phyloP scores from a whole-genome alignment of 2,797 vertebrate genomes.

The Poecilia picta region DNA sequence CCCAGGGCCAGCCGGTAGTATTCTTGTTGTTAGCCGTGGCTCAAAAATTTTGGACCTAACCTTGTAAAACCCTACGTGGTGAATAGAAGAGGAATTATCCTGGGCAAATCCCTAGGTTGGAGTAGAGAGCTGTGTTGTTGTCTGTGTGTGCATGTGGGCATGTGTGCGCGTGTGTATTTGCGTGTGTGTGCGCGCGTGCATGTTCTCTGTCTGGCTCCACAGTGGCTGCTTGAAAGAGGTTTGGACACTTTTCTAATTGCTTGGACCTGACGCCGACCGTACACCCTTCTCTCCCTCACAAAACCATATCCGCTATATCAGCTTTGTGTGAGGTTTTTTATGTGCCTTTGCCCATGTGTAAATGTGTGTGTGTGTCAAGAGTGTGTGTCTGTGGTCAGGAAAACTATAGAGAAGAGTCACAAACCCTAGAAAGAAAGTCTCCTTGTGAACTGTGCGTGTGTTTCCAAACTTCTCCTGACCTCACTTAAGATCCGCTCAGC shows the following conservation, averaged over 20 bases:
- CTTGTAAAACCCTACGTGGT: constrained; percentile 77
- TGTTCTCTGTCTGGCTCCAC: constrained; percentile 70
- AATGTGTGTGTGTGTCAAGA: constrained; percentile 35
- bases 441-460: constrained; percentile 68
- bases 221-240: constrained; percentile 75
- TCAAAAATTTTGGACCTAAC: constrained; percentile 74
- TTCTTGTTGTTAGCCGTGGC: constrained; percentile 68
- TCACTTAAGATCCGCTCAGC: constrained; percentile 73
- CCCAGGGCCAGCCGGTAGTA: constrained; percentile 80
- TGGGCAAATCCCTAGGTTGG: constrained; percentile 75
- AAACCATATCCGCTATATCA: constrained; percentile 79
- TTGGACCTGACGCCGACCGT: constrained; percentile 76
- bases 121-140: constrained; percentile 57
- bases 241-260: constrained; percentile 81
- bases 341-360: constrained; percentile 40
- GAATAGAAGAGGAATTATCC: constrained; percentile 80
- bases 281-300: constrained; percentile 67
- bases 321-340: constrained; percentile 62
- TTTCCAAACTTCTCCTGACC: constrained; percentile 78
- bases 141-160: constrained; percentile 39
- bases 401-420: constrained; percentile 72
- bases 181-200: neutral
- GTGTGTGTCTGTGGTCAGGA: constrained; percentile 67
- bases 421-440: constrained; percentile 75
- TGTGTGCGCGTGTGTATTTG: neutral